Base-by-base conservation (phyloP, 1,140 invertebrate species). In the Brachionus asplanchnoidis region DNA sequence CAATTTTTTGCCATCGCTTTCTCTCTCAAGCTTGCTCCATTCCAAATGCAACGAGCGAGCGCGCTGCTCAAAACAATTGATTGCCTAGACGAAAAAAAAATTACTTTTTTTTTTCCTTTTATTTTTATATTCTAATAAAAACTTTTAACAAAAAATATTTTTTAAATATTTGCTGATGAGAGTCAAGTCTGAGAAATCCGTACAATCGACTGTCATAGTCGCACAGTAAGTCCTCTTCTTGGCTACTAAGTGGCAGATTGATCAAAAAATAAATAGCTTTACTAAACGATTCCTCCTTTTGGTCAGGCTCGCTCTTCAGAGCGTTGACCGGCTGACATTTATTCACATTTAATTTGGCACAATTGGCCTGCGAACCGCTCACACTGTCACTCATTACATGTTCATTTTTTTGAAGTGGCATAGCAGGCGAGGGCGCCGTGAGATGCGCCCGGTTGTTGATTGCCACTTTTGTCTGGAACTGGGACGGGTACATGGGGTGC, bases 141-240 rank as follows among this genome's bases (percentile, higher is more conserved):
- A 77, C 73, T 12, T 77, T 77, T 20, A 77, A 46, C 23, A 82
- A 12, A 65, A 82, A 82, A 65, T 82, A 82, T 46, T 68, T 82
- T 82, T 82, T 82, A 40, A 82, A 65, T 65, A n/a, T 82, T 40
- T 82, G 32, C 14, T 82, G 53, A 46, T 23, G 14, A 36, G 32
- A 42, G n/a, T 82, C 79, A 0, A 82, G n/a, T 46, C 65, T 82
- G 12, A 82, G 20, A 26, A 82, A 82, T 3, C 79, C 79, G 32
- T 65, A 82, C 17, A 82, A 32, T 26, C 79, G 79, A 65, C 79
- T 44, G 79, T 82, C 79, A 46, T 82, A 82, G 26, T 82, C 79
- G 42, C 32, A 44, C 42, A 82, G 28, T 14, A 68, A 28, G 1
- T 82, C 65, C 26, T 82, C 79, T 82, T 82, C 79, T 46, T 60